Base-by-base conservation (phyloP, 2,888 invertebrate genomes). In the Drosophila anomalata region DNA sequence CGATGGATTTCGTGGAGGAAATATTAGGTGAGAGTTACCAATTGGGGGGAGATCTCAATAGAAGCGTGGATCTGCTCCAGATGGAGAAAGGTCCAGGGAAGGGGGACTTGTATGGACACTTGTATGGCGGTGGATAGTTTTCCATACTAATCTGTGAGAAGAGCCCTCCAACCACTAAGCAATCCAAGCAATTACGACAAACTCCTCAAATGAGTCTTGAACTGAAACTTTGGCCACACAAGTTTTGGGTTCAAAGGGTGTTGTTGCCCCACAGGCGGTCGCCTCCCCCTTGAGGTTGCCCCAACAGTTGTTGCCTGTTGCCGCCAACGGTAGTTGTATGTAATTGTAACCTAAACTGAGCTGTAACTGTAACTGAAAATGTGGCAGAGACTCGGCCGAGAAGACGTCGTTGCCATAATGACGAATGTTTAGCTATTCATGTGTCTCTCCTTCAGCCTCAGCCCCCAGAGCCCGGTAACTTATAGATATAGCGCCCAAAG, bases 371-470 rank as follows among this genome's bases (percentile, higher is more conserved):
- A 68, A 66, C 44, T 73, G 53, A 31, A 52, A 36, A 51, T 55
- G 50, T 67, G 62, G 58, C 55, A 61, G 73, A 41, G 47, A 53
- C 59, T 44, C 54, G 59, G 56, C 46, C 46, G 8, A 9, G 29
- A 44, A 68, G 68, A 50, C 50, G 63, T 79, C 54, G 63, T 54
- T 75, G 77, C 56, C 78, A 74, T 87, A 83, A 83, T 83, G 88
- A 83, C 78, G 87, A 88, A 86, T 83, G 82, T 73, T 79, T 66
- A 71, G 84, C 83, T 69, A 75, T 87, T 86, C 80, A 67, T 74
- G 59, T 86, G 80, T 87, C 87, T 84, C 17, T 17, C 17, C 29
- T 2, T 7, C 29, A 8, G 29, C 29, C 29, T 8, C 29, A 29
- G 29, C 29, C 29, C 29, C 29, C 29, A 29, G 29, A 29, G 29